phyloP scores from a whole-genome alignment of 2,888 invertebrate species.

The Ditylenchus weischeri region DNA sequence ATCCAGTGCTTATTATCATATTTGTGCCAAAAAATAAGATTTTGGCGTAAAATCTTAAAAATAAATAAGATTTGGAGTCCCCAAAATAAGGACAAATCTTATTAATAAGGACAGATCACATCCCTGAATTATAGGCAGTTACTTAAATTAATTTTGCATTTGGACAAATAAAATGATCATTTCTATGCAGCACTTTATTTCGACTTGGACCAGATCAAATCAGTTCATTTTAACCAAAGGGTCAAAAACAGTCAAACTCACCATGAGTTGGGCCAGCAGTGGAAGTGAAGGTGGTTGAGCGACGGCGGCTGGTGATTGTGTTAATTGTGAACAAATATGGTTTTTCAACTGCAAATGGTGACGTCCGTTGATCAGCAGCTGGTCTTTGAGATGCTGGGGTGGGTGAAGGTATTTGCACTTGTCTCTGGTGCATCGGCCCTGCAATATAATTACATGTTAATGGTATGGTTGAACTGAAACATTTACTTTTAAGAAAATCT shows the following conservation, averaged over 20 bases:
- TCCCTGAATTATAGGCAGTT: too few relatives aligned
- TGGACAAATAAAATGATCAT: too few relatives aligned
- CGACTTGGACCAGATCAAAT: too few relatives aligned
- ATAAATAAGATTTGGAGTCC: too few relatives aligned
- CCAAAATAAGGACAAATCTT: too few relatives aligned
- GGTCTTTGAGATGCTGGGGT: conserved; percentile 98
- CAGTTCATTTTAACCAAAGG: not conserved
- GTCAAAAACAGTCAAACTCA: conserved; percentile 18
- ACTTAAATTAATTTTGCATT: too few relatives aligned
- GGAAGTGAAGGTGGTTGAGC: conserved; percentile 19
- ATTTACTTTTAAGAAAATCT: not conserved
- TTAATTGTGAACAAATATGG: conserved; percentile 34
- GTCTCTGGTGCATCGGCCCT: conserved; percentile 99
- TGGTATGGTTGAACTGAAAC: not conserved
- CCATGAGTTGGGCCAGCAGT: conserved; percentile 30
- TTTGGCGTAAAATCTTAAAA: too few relatives aligned
- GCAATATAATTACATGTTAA: conserved; percentile 59
- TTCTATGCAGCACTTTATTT: too few relatives aligned
- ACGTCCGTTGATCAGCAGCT: conserved; percentile 97
- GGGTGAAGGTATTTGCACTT: conserved; percentile 99
- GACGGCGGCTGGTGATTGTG: conserved; percentile 22
- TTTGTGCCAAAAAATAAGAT: too few relatives aligned
- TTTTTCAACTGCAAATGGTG: conserved; percentile 94
- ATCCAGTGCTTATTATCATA: too few relatives aligned
- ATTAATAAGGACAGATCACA: too few relatives aligned